Evolutionary conservation across 2,797 vertebrate genomes (phyloP).

Genomic region (Lindbergichthys nudifrons): DNA sequence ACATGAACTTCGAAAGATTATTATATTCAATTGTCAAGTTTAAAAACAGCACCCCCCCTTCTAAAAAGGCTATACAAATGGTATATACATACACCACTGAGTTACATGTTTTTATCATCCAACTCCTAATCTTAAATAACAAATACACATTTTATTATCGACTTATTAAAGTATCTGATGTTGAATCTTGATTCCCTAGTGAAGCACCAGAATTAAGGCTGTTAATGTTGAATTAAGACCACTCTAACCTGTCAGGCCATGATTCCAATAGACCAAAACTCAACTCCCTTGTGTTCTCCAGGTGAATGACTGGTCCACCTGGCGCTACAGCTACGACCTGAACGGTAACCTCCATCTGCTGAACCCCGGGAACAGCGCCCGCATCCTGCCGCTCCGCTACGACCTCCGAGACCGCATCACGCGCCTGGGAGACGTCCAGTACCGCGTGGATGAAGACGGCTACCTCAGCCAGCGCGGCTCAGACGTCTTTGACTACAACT

Average conservation of each 20-base stretch:
- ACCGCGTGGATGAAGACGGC: slow-evolving; percentile 96
- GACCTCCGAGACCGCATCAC: slow-evolving; percentile 98
- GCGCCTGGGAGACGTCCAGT: slow-evolving; percentile 94
- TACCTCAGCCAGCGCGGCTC: slow-evolving; percentile 94
- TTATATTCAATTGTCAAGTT: no score
- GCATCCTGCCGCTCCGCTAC: slow-evolving; percentile 94
- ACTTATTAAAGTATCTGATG: no score
- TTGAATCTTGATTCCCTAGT: no score
- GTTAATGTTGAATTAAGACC: no score
- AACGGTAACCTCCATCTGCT: slow-evolving; percentile 97
- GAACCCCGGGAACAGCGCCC: slow-evolving; percentile 95
- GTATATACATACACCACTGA: no score
- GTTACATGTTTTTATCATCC: no score
- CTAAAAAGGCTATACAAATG: no score
- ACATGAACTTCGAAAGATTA: no score
- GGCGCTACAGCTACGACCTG: slow-evolving; percentile 98
- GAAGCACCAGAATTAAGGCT: no score
- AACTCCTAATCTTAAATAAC: no score
- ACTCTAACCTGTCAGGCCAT: background rate
- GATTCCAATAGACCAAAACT: background rate
- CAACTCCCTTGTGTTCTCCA: slow-evolving; percentile 26
- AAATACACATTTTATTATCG: no score
- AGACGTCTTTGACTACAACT: slow-evolving; percentile 98
- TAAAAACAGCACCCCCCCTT: no score
- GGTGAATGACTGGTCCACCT: slow-evolving; percentile 96